Evolutionary conservation across 1,140 invertebrate species (phyloP).

Genomic region (Galendromus occidentalis): DNA sequence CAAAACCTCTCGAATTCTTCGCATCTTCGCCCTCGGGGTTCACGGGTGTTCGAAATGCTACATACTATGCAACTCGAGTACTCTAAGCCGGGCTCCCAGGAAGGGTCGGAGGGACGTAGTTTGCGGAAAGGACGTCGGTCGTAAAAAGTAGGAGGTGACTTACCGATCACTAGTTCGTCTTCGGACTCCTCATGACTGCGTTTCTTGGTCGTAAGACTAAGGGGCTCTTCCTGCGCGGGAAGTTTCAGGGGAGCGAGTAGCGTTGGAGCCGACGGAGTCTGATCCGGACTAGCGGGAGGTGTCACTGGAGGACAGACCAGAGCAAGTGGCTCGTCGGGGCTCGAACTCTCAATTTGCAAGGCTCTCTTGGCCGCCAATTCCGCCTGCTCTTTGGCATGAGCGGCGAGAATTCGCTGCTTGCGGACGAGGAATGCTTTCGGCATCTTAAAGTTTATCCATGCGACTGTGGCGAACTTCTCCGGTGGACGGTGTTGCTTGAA

Average conservation of each 20-base stretch:
- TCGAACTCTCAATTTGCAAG: background rate
- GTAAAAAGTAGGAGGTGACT: background rate
- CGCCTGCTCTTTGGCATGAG: slow-evolving; percentile 3
- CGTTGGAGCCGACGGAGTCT: background rate
- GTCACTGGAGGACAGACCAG: slow-evolving; percentile 3
- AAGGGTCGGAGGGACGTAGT: no score
- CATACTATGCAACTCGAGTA: no score
- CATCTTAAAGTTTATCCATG: background rate
- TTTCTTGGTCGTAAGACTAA: background rate
- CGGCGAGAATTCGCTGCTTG: background rate
- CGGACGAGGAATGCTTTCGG: slow-evolving; percentile 8
- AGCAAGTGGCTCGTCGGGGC: background rate
- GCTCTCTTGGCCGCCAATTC: background rate
- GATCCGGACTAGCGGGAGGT: background rate
- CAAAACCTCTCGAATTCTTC: no score
- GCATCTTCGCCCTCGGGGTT: no score
- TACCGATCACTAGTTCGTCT: background rate
- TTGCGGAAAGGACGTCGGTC: no score
- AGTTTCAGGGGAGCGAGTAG: no score
- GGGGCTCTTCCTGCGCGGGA: background rate
- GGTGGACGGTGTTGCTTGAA: no score
- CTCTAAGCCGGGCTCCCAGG: no score
- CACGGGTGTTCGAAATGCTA: no score
- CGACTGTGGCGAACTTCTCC: no score
- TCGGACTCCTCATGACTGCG: background rate